phyloP scores from a whole-genome alignment of 2,797 vertebrate genomes.

The Pseudocheirus occidentalis region DNA sequence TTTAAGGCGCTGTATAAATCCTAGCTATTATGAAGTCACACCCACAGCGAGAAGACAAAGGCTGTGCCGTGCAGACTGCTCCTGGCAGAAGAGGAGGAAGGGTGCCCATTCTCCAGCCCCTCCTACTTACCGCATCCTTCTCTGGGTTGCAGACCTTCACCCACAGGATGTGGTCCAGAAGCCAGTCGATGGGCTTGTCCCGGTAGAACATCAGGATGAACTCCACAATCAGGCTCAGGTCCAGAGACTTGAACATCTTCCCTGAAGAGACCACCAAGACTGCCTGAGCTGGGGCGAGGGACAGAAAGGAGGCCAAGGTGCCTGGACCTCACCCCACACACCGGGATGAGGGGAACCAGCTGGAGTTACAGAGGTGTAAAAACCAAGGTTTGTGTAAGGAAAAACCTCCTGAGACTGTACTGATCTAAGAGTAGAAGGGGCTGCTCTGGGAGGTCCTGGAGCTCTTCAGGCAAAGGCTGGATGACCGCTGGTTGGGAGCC shows the following conservation, averaged over 20 bases:
- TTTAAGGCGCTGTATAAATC: neutral
- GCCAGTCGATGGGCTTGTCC: conserved; percentile 99
- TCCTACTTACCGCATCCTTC: conserved; percentile 94
- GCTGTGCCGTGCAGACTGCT: neutral
- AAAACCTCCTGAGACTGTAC: neutral
- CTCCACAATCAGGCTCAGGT: conserved; percentile 97
- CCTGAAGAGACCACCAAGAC: conserved; percentile 82
- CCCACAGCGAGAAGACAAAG: neutral
- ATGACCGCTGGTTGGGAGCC: neutral
- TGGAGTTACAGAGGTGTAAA: neutral
- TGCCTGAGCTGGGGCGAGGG: neutral
- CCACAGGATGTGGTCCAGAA: conserved; percentile 99
- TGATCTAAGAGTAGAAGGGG: neutral
- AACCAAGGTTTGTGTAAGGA: neutral
- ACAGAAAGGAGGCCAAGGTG: conserved; percentile 1
- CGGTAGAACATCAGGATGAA: conserved; percentile 99
- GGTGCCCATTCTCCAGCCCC: neutral
- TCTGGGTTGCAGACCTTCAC: conserved; percentile 99
- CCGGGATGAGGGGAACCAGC: neutral
- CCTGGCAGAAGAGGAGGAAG: neutral
- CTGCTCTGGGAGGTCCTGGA: too few relatives aligned
- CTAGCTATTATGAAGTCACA: neutral
- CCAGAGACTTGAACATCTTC: conserved; percentile 98
- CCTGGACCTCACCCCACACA: neutral
- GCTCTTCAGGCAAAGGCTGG: too few relatives aligned